Evolutionary conservation across 2,797 vertebrate species (phyloP).

Genomic region (Lemur catta): DNA sequence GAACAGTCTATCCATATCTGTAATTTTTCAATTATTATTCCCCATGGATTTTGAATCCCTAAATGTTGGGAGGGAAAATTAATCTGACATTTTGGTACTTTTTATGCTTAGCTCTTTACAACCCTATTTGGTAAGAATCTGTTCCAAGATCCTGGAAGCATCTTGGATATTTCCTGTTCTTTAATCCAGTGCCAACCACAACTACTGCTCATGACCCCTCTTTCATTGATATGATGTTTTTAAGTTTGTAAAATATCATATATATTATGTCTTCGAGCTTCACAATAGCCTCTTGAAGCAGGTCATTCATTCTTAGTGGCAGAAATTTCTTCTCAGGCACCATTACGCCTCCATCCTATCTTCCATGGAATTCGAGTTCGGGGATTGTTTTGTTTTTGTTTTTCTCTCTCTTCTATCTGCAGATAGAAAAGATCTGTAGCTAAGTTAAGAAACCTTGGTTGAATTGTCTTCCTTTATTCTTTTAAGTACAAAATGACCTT

Average conservation of each 20-base stretch:
- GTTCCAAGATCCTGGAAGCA: background rate
- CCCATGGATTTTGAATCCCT: background rate
- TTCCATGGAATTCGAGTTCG: background rate
- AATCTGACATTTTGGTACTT: background rate
- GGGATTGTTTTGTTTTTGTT: background rate
- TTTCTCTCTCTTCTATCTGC: background rate
- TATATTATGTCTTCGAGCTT: background rate
- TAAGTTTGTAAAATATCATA: background rate
- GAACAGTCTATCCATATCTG: background rate
- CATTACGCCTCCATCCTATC: background rate
- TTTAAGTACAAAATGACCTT: background rate
- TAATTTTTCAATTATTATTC: background rate
- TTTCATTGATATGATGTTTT: background rate
- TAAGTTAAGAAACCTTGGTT: background rate
- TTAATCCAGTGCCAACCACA: slow-evolving; percentile 31
- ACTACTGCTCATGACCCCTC: background rate
- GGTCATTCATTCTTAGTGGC: background rate
- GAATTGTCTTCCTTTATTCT: background rate
- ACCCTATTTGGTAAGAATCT: slow-evolving; percentile 32
- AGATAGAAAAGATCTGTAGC: background rate
- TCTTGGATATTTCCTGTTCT: slow-evolving; percentile 42
- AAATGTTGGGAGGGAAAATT: background rate
- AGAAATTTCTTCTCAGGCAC: background rate
- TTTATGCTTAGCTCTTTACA: slow-evolving; percentile 27
- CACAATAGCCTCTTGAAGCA: background rate